These are phyloP conservation scores for Papilio gigon DNA, from an alignment of 2,888 invertebrate species.

Conservation along the genomic window DNA sequence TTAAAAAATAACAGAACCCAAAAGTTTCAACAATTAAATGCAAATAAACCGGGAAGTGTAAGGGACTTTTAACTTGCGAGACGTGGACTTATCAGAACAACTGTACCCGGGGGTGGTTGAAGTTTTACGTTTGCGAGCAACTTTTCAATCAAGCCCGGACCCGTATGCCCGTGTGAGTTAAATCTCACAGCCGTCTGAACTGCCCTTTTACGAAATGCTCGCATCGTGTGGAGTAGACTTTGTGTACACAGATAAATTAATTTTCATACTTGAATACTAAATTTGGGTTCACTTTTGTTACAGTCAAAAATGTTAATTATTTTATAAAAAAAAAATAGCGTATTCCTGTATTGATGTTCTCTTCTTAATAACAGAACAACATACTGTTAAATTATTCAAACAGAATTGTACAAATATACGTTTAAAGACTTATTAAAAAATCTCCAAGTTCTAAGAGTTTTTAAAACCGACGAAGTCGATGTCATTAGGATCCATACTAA, in stretches of 20 bases:
- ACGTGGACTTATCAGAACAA: constrained; percentile 47
- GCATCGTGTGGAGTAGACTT: constrained; percentile 20
- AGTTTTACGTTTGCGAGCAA: constrained; percentile 60
- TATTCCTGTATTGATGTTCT: too few species aligned
- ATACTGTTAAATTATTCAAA: not conserved
- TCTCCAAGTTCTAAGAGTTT: not conserved
- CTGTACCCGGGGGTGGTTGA: constrained; percentile 49
- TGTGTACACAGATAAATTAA: not conserved
- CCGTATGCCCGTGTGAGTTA: constrained; percentile 49
- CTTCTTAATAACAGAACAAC: too few species aligned
- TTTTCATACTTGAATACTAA: not conserved
- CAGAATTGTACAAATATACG: not conserved
- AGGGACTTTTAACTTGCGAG: constrained; percentile 45
- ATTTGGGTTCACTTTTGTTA: too few species aligned
- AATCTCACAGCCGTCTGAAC: constrained; percentile 54
- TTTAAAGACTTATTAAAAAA: not conserved
- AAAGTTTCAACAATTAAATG: constrained; percentile 39
- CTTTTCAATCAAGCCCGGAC: constrained; percentile 75
- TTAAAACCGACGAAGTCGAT: not conserved
- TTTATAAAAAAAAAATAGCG: too few species aligned
- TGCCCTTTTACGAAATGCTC: constrained; percentile 45
- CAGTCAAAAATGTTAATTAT: too few species aligned
- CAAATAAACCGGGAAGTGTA: constrained; percentile 39
- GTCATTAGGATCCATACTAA: constrained; percentile 35
- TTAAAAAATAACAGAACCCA: constrained; percentile 7